Evolutionary conservation across 35 echinoderm and acorn worm species (phyloP), one percentile per base, ranked within the genome.

Genomic region (Anneissia japonica): DNA sequence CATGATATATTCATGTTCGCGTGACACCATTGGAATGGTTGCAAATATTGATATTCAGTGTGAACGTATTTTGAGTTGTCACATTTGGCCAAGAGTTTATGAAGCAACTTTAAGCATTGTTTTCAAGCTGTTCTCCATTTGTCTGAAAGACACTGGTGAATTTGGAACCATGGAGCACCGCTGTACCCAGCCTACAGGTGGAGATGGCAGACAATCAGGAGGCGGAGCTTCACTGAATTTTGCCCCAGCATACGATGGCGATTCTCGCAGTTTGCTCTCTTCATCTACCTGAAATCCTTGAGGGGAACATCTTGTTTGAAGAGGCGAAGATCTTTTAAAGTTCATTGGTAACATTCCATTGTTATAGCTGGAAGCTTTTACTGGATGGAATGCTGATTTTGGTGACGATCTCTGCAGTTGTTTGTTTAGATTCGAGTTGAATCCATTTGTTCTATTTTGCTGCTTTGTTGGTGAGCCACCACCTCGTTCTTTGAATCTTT

Each of bases 221-320:
- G 83, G 81, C 33, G 91, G 91, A 0, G 91, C 87, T 38, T 93
- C 91, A 31, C 91, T 90, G 76, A 93, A 93, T 85, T 93, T 93
- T 32, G 91, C 91, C n/a, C 91, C 91, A 46, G 91, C 91, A 86
- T 93, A 93, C 31, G 74, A 43, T n/a, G 51, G 51, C 2, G 51
- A 64, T 64, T 64, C 51, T 16, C 51, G 51, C 2, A 64, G 51
- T 64, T 64, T 64, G 19, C 19, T 64, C 51, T 64, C 51, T 6
- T 43, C 40, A 14, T 64, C 51, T 23, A 16, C 1, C 19, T 64
- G 51, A 23, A 64, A 64, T 64, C 51, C 51, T 45, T 64, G 51
- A 9, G 51, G 51, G 26, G 51, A 64, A 64, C 21, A 12, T 64
- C 51, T 64, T 64, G 26, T 26, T 64, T 64, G 51, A 64, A 64